A percentile compares a stretch with the other conserved stretches of the same genome.
These are phyloP conservation scores for Luscinia luscinia DNA, from an alignment of 2,797 vertebrate species.

Conservation along the genomic window DNA sequence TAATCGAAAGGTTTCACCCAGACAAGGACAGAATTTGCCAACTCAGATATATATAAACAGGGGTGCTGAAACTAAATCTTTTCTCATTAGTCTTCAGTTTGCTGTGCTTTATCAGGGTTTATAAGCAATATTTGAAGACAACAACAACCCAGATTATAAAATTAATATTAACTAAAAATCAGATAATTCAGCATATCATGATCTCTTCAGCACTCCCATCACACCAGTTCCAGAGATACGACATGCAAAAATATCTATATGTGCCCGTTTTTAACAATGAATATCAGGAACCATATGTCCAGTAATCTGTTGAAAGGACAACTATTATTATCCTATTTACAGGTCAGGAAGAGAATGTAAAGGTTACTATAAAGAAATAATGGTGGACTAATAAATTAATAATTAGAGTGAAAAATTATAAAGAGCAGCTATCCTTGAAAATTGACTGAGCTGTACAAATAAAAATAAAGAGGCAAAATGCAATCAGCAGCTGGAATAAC, in stretches of 20 bases:
- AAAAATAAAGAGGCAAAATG: neutral
- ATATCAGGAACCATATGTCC: neutral
- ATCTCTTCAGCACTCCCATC: neutral
- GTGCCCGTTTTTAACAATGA: neutral
- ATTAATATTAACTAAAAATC: constrained; percentile 11
- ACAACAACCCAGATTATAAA: constrained; percentile 28
- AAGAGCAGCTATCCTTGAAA: neutral
- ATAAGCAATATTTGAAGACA: constrained; percentile 26
- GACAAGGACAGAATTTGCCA: neutral
- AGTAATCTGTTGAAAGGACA: neutral
- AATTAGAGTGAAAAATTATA: neutral
- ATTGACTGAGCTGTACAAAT: neutral
- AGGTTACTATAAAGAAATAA: neutral
- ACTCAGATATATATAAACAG: neutral
- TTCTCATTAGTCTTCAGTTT: constrained; percentile 30
- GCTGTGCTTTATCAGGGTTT: neutral
- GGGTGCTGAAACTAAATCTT: neutral
- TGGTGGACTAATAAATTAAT: neutral
- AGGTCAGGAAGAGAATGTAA: neutral
- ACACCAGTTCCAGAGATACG: neutral
- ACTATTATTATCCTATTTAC: neutral
- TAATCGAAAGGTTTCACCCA: neutral
- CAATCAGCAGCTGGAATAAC: neutral
- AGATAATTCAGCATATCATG: neutral
- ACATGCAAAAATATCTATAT: neutral